Evolutionary conservation across 2,797 vertebrate genomes (phyloP).

Genomic region (Chaunax sp.): DNA sequence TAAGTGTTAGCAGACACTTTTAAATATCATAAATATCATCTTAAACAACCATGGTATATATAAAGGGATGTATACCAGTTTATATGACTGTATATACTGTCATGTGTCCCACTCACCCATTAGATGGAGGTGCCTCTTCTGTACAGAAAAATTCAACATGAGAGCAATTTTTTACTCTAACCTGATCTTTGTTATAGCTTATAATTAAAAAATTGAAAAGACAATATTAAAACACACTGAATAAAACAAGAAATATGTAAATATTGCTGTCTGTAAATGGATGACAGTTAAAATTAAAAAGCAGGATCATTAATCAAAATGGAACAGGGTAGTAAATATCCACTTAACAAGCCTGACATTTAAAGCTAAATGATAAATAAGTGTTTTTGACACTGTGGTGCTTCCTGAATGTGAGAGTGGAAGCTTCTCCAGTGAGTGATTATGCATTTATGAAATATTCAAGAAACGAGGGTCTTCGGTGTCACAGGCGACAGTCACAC

Average conservation of each 20-base stretch:
- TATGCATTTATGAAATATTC: background rate
- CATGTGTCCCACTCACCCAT: no score
- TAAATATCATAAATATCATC: background rate
- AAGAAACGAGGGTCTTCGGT: background rate
- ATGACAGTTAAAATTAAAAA: no score
- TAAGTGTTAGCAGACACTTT: background rate
- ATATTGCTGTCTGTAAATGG: background rate
- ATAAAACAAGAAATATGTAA: background rate
- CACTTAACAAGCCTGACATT: conserved; percentile 39
- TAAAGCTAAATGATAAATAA: conserved; percentile 15
- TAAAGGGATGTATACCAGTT: background rate
- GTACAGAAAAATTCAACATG: no score
- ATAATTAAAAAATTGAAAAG: no score
- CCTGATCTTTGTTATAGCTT: no score
- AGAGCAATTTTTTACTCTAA: no score
- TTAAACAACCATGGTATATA: background rate
- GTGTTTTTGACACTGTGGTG: background rate
- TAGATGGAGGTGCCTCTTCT: no score
- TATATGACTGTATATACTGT: background rate
- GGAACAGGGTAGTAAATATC: conserved; percentile 16
- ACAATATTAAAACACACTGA: no score
- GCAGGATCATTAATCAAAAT: conserved; percentile 14
- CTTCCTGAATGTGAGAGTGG: conserved; percentile 7
- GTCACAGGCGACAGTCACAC: conserved; percentile 39
- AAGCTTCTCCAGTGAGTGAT: background rate